Evolutionary conservation across 2,113 vertebrate species (phyloP).

Genomic region (Megaceryle maxima): DNA sequence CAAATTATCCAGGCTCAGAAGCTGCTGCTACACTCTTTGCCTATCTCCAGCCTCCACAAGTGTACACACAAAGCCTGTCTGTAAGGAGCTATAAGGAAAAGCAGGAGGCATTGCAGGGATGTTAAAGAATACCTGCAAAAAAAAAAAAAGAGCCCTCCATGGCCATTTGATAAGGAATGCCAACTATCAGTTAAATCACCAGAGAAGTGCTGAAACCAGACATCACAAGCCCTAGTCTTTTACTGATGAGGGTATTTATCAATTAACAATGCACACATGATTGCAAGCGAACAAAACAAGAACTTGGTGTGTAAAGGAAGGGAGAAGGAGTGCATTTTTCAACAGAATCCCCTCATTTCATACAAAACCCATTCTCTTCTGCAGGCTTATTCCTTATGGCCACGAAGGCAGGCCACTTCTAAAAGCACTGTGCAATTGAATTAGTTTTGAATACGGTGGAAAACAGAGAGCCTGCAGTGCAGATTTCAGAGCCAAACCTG

Average conservation of each 20-base stretch:
- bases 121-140: background rate
- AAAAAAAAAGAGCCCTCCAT: background rate
- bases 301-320: background rate
- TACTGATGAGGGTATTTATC: background rate
- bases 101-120: background rate
- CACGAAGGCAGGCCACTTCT: background rate
- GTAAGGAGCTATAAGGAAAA: background rate
- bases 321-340: background rate
- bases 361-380: background rate
- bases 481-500: background rate
- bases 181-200: background rate
- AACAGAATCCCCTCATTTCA: background rate
- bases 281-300: background rate
- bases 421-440: background rate
- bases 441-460: background rate
- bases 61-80: rapidly evolving
- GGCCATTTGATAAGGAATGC: background rate
- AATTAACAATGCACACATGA: background rate
- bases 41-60: background rate
- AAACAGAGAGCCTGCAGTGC: background rate
- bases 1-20: background rate
- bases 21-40: background rate
- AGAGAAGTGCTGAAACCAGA: background rate
- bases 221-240: background rate
- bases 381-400: background rate